These are phyloP conservation scores for Hemistola chrysoprasaria DNA, from an alignment of 2,888 invertebrate species.

Conservation along the genomic window DNA sequence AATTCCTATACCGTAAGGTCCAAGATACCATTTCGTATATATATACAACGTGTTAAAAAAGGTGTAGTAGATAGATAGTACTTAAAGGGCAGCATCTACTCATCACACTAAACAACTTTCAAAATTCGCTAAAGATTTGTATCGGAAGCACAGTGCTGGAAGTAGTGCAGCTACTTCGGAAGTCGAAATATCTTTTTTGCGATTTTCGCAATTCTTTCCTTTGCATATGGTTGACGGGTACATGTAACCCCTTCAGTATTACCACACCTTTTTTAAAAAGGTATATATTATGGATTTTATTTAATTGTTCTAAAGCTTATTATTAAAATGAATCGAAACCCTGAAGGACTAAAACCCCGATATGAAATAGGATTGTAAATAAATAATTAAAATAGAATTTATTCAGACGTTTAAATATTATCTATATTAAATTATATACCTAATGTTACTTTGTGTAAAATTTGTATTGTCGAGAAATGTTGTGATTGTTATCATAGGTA, in stretches of 20 bases:
- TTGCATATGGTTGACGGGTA: too few species aligned
- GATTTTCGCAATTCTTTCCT: too few species aligned
- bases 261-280: too few species aligned
- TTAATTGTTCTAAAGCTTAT: slow-evolving; percentile 54
- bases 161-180: too few species aligned
- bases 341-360: slow-evolving; percentile 77
- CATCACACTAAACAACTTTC: too few species aligned
- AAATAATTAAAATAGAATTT: slow-evolving; percentile 59
- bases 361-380: slow-evolving; percentile 64
- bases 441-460: slow-evolving; percentile 56
- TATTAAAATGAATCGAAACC: slow-evolving; percentile 54
- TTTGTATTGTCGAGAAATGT: slow-evolving; percentile 75
- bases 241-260: too few species aligned
- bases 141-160: too few species aligned
- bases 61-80: too few species aligned
- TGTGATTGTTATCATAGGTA: slow-evolving; percentile 72
- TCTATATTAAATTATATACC: slow-evolving; percentile 30
- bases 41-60: too few species aligned
- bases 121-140: too few species aligned
- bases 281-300: slow-evolving; percentile 29
- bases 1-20: slow-evolving; percentile 48
- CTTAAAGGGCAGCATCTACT: too few species aligned
- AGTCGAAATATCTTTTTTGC: too few species aligned
- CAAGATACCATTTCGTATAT: slow-evolving; percentile 51
- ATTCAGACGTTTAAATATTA: slow-evolving; percentile 49